phyloP scores from a whole-genome alignment of 2,888 invertebrate genomes.

The Pocota personata region DNA sequence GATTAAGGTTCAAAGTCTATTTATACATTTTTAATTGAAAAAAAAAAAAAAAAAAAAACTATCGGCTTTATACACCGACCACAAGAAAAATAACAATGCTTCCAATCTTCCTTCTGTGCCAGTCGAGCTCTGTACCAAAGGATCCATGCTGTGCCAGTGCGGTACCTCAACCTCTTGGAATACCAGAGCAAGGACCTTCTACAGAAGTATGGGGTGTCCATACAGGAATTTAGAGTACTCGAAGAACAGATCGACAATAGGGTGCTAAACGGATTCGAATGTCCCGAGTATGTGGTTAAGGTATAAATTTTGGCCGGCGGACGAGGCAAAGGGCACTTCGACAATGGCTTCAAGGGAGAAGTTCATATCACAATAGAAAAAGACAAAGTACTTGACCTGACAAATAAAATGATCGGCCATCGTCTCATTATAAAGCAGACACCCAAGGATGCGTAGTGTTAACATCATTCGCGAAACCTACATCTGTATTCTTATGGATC shows the following conservation, averaged over 20 bases:
- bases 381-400: slow-evolving; percentile 87
- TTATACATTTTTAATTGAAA: slow-evolving; percentile 31
- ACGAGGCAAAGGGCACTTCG: slow-evolving; percentile 97
- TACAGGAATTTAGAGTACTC: slow-evolving; percentile 93
- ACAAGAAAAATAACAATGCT: slow-evolving; percentile 49
- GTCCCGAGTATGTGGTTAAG: slow-evolving; percentile 97
- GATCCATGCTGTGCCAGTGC: slow-evolving; percentile 76
- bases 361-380: slow-evolving; percentile 96
- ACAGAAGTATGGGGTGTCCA: slow-evolving; percentile 92
- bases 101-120: slow-evolving; percentile 57
- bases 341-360: slow-evolving; percentile 98
- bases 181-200: slow-evolving; percentile 98
- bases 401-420: slow-evolving; percentile 96
- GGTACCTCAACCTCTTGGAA: slow-evolving; percentile 96
- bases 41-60: too few species aligned
- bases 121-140: slow-evolving; percentile 35
- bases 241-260: slow-evolving; percentile 87
- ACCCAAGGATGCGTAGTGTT: slow-evolving; percentile 96
- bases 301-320: slow-evolving; percentile 99
- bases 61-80: slow-evolving; percentile 3
- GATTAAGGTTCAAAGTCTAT: slow-evolving; percentile 61
- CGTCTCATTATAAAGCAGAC: slow-evolving; percentile 98
- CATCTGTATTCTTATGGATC: slow-evolving; percentile 97
- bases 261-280: slow-evolving; percentile 87
- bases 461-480: slow-evolving; percentile 98